Evolutionary conservation across 2,797 vertebrate species (phyloP).

Genomic region (Eurystomus glaucurus): DNA sequence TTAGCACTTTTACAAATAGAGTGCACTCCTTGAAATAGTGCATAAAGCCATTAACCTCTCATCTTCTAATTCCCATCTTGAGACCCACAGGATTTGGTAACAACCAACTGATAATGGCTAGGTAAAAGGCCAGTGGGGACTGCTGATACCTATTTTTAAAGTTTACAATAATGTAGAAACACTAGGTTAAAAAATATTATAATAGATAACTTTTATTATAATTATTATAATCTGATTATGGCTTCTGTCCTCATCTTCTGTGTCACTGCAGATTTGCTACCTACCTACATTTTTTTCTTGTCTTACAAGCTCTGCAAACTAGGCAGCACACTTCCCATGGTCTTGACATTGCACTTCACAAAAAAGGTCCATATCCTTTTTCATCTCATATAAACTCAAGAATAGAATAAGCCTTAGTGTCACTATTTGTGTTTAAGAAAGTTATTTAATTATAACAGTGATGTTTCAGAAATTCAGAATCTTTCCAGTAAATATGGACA

Average conservation of each 20-base stretch:
- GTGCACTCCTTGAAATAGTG: conserved; percentile 8
- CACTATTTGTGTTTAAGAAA: background rate
- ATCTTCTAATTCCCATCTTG: background rate
- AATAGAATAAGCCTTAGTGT: background rate
- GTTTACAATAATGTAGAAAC: background rate
- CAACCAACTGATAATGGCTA: background rate
- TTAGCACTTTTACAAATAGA: conserved; percentile 24
- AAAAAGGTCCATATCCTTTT: background rate
- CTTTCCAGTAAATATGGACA: background rate
- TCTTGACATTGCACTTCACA: background rate
- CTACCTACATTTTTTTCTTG: background rate
- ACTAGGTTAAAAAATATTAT: background rate
- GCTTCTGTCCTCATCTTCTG: background rate
- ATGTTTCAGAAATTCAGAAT: background rate
- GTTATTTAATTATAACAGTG: background rate
- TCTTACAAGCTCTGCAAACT: background rate
- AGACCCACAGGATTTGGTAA: conserved; percentile 16
- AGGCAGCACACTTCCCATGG: background rate
- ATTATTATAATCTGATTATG: background rate
- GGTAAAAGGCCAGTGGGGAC: background rate
- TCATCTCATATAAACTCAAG: background rate
- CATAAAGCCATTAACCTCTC: conserved; percentile 38
- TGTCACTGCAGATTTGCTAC: background rate
- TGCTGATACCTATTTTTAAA: background rate
- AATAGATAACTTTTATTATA: background rate